Evolutionary conservation across 2,113 vertebrate species (phyloP).

Genomic region (Mirza zaza): DNA sequence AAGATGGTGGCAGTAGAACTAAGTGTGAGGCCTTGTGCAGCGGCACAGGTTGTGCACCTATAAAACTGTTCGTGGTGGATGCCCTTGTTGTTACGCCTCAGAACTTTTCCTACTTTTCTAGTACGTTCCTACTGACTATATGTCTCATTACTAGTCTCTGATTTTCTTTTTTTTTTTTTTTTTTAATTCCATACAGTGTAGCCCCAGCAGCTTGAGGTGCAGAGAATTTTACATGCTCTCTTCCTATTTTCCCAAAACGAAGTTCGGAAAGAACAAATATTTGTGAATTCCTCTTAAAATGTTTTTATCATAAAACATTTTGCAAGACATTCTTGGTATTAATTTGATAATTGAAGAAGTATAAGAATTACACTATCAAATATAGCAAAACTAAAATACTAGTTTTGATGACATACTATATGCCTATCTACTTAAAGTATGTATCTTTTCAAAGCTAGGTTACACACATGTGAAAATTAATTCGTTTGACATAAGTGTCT

Average conservation of each 20-base stretch:
- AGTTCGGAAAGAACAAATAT: not conserved
- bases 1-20: not conserved
- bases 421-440: not conserved
- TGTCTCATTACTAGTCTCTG: not conserved
- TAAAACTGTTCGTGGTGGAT: too few species aligned
- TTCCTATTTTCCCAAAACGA: not conserved
- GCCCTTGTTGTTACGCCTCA: not conserved
- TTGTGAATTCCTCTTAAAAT: not conserved
- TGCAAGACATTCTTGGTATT: not conserved
- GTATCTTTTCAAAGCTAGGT: not conserved
- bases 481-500: not conserved
- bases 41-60: accelerated
- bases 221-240: not conserved
- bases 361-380: not conserved
- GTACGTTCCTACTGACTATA: not conserved
- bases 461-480: not conserved
- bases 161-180: not conserved
- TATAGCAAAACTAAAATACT: not conserved
- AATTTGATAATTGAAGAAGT: not conserved
- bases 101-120: not conserved
- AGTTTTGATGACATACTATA: not conserved
- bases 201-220: not conserved
- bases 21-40: not conserved
- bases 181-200: not conserved
- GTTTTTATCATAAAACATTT: not conserved